Base-by-base conservation (phyloP, 2,797 vertebrate species). In the Ibycter americanus region DNA sequence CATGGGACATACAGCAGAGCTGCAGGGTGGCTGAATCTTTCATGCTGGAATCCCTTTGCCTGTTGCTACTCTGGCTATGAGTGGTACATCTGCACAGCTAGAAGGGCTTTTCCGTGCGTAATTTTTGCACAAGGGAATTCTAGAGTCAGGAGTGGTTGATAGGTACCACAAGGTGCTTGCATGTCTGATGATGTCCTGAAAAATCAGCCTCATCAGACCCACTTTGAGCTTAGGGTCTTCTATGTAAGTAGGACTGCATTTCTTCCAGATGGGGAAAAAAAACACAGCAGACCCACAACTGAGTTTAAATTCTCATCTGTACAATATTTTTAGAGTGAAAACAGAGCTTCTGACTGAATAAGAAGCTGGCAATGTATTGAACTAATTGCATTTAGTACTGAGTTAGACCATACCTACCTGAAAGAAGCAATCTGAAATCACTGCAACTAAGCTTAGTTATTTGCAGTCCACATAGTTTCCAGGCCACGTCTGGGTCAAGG, bases 21-120 rank as follows among this genome's bases (percentile, higher is more conserved):
- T 93, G 62, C 46, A 63, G 21, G 20, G 38, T 59, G 20, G 21
- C 71, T 74, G 44, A 62, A 38, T 70, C 47, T 19, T 47, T 51
- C 36, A 6, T 38, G 23, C 26, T 81, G 29, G 44, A 78, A 78
- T 81, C 54, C 19, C 22, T 91, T 76, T 78, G 49, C 27, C 42
- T 61, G 0, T 61, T 16, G 9, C 42, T 56, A 0, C 36, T 42
- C 3, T 25, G 29, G 68, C n/a, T 20, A 47, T 0, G 0, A 49
- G 32, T 18, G 20, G 25, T 56, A 34, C 27, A 11, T 32, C 32
- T 61, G 63, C 40, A 67, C 22, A 56, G 55, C 52, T 59, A 17
- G 47, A 81, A 77, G 36, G 59, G 16, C 23, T 83, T 83, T 83
- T 44, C 70, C 19, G 3, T 18, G 34, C 8, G 5, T 66, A 7